A percentile compares a stretch with the other conserved stretches of the same genome.
Evolutionary conservation across 1,140 invertebrate species (phyloP).

Genomic region (Drosophila paulistorum): DNA sequence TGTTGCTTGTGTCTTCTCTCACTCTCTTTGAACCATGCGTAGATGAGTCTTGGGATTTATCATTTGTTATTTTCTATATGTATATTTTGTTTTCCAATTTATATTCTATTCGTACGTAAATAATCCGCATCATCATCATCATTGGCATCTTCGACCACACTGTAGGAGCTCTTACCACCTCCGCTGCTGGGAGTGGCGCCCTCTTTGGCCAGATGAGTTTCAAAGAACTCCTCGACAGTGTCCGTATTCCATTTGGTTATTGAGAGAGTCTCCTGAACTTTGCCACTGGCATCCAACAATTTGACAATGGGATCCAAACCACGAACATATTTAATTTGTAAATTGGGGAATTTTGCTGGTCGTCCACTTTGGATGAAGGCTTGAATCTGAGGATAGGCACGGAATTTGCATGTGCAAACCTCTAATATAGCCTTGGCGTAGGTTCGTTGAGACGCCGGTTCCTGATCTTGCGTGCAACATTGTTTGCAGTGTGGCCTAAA

Average conservation of each 20-base stretch:
- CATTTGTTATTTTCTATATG: slow-evolving; percentile 22
- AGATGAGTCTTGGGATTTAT: neutral
- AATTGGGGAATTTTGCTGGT: slow-evolving; percentile 93
- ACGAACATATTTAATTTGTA: slow-evolving; percentile 94
- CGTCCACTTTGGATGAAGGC: slow-evolving; percentile 96
- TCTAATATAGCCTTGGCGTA: slow-evolving; percentile 94
- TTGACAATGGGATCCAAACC: slow-evolving; percentile 97
- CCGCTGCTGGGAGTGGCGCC: neutral
- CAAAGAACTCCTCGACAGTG: slow-evolving; percentile 96
- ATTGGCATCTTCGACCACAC: slow-evolving; percentile 70
- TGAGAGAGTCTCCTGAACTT: slow-evolving; percentile 92
- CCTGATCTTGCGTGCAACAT: slow-evolving; percentile 89
- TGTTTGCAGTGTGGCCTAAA: slow-evolving; percentile 89
- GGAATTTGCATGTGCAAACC: slow-evolving; percentile 98
- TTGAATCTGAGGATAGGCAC: slow-evolving; percentile 97
- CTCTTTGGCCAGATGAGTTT: slow-evolving; percentile 88
- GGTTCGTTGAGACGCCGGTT: slow-evolving; percentile 86
- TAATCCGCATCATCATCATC: slow-evolving; percentile 69
- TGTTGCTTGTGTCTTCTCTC: neutral
- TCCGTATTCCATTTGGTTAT: slow-evolving; percentile 99
- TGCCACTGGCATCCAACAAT: slow-evolving; percentile 91
- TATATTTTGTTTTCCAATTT: slow-evolving; percentile 29
- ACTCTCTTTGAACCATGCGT: neutral
- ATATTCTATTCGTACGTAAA: slow-evolving; percentile 71
- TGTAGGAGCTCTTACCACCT: slow-evolving; percentile 64